Evolutionary conservation across 2,888 invertebrate genomes (phyloP), one percentile per base, ranked within the genome.

Genomic region (Hemicrepidius hirtus): DNA sequence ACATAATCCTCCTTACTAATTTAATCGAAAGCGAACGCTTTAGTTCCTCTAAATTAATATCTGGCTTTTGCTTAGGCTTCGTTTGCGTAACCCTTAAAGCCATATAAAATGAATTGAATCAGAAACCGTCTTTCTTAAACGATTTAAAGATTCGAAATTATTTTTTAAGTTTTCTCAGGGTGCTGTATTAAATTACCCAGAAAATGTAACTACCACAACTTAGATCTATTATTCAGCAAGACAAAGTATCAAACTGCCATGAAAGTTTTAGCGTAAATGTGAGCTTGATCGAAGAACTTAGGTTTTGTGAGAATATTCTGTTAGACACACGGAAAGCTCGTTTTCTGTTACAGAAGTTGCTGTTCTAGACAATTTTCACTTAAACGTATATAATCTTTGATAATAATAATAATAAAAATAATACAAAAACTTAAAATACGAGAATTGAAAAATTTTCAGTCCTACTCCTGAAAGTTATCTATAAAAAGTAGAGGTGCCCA

Each of bases 191-290:
- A 57, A 57, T 57, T 37, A 21, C 37, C 57, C 57, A 37, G 57
- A 57, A 57, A 37, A 57, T 57, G 57, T 40, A 37, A 44, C 44
- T 49, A 60, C 62, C 28, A 68, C 68, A 60, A 60, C 60, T 49
- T 62, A 16, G 60, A 68, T 68, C 60, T 68, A 68, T 68, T 68
- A 68, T 68, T 68, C 68, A 68, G 68, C 37, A 59, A 53, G 68
- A 62, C 50, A 44, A 62, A 60, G 62, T 68, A 68, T 68, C 68
- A 59, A 68, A 68, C 59, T 68, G 68, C 35, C 59, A 32, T 59
- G 60, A 62, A 68, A 68, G 68, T 68, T 60, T 62, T 13, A 50
- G 40, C 50, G 60, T 28, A 40, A 50, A 62, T 68, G 50, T 62
- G 35, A 62, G 68, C 50, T 67, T 62, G 60, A 68, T 60, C 50